These are phyloP conservation scores for Lota lota DNA, from an alignment of 2,113 vertebrate genomes.

Conservation along the genomic window DNA sequence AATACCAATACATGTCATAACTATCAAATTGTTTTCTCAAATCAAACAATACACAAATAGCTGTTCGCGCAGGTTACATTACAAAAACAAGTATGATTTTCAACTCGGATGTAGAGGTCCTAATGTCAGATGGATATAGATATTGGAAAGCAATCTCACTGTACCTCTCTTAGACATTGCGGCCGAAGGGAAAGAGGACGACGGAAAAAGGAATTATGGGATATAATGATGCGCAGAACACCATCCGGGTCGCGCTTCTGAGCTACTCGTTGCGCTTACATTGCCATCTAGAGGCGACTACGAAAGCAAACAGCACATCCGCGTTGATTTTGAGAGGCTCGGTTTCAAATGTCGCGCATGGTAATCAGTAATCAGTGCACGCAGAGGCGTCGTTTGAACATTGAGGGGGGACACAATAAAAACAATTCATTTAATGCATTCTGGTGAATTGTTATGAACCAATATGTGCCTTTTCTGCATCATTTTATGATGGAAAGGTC, in stretches of 20 bases:
- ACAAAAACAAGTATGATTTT: not conserved
- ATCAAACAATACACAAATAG: not conserved
- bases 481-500: too few relatives aligned
- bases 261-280: not conserved
- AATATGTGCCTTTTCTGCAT: too few relatives aligned
- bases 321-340: too few relatives aligned
- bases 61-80: fast-evolving
- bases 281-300: not conserved
- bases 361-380: too few relatives aligned
- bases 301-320: too few relatives aligned
- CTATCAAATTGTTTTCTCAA: fast-evolving
- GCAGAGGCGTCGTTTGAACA: too few relatives aligned
- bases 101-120: fast-evolving
- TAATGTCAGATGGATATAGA: conserved; percentile 50
- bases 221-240: conserved; percentile 56
- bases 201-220: conserved; percentile 55
- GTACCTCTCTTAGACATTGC: conserved; percentile 82
- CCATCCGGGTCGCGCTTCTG: conserved; percentile 42
- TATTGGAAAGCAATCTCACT: conserved; percentile 11
- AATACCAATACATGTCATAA: not conserved
- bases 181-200: conserved; percentile 68
- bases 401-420: too few relatives aligned
- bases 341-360: too few relatives aligned
- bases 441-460: too few relatives aligned
- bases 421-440: too few relatives aligned